Base-by-base conservation (phyloP, 2,113 vertebrate species). In the Lophotis ruficrista region DNA sequence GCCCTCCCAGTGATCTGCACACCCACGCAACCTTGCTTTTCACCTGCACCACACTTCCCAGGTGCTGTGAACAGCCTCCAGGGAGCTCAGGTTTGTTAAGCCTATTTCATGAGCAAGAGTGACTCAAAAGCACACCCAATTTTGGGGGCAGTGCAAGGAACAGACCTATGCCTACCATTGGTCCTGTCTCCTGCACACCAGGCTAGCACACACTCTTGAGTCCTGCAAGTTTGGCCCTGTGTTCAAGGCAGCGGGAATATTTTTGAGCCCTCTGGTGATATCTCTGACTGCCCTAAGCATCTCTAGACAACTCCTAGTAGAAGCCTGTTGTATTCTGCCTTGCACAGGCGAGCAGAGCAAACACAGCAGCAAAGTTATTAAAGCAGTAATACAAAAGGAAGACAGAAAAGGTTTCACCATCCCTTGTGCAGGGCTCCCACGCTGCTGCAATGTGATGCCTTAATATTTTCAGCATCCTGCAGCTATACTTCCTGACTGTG, bases 141-240 rank as follows among this genome's bases (percentile, higher is more conserved):
- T 4, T 0, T n/a, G 25, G 35, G 23, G 21, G 8, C 61, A 68
- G 48, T 16, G 8, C 41, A 65, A 93, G 28, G 50, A 94, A 33
- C 27, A 76, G 50, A 31, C 31, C 15, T 53, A 30, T 9, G 58
- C 22, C 17, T n/a, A n/a, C n/a, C 3, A 0, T 12, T 47, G 51
- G 13, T 61, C n/a, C 54, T 41, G 24, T 19, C 50, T 80, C 37
- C 73, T 31, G 54, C 54, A 66, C 22, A 6, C 28, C n/a, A 58
- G 19, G 9, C 0, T 60, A 71, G 60, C 54, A 27, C 0, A 0
- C 10, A 21, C 37, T 38, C 3, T n/a, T 4, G 0, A 17, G 31
- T 47, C 56, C 77, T 54, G 10, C 48, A 66, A 62, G 31, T 47
- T 78, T 68, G 27, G 50, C 25, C 35, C 35, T 1, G 0, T 4